Evolutionary conservation across 2,888 invertebrate species (phyloP).

Genomic region (Philaethria dido): DNA sequence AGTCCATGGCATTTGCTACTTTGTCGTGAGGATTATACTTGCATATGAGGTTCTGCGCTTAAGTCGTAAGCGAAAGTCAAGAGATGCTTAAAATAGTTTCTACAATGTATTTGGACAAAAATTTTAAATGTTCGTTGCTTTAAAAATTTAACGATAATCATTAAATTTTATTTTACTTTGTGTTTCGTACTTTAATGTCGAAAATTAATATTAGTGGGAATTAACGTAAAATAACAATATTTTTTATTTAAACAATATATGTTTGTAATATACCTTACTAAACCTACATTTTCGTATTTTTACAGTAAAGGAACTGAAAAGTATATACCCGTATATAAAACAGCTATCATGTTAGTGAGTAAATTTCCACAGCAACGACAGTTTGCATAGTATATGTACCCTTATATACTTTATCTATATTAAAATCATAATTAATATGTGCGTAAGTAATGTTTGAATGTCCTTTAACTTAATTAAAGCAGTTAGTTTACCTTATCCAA

Average conservation of each 20-base stretch:
- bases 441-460: constrained; percentile 43
- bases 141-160: background rate
- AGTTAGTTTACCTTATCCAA: constrained; percentile 79
- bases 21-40: constrained; percentile 29
- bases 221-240: too few species aligned
- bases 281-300: too few species aligned
- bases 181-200: too few species aligned
- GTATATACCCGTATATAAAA: background rate
- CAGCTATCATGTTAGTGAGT: background rate
- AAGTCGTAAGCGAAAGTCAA: constrained; percentile 24
- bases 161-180: background rate
- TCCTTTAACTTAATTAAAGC: constrained; percentile 75
- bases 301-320: too few species aligned
- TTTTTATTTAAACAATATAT: too few species aligned
- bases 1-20: constrained; percentile 34
- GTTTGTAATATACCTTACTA: too few species aligned
- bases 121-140: background rate
- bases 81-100: constrained; percentile 9
- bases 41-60: constrained; percentile 21
- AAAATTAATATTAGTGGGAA: too few species aligned
- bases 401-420: constrained; percentile 13
- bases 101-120: background rate
- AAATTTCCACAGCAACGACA: background rate
- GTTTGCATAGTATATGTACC: background rate
- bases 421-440: constrained; percentile 35